Percentiles rank a stretch among this genome's conserved stretches.
phyloP scores from a whole-genome alignment of 2,113 vertebrate genomes.

The Raphicerus campestris region DNA sequence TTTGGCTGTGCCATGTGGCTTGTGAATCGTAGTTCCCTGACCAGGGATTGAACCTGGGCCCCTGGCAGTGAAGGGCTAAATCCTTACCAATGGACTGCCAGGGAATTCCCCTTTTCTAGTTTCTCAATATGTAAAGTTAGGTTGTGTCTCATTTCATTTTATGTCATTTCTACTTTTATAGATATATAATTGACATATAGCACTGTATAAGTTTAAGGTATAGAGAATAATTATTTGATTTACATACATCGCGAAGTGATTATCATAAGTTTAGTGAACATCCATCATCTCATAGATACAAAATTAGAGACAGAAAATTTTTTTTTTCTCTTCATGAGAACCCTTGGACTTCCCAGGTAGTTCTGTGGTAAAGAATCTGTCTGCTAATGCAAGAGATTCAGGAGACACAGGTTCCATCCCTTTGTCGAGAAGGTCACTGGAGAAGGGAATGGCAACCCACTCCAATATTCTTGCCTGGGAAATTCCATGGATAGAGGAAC shows the following conservation, averaged over 20 bases:
- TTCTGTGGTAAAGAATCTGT: background rate
- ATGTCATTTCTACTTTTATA: background rate
- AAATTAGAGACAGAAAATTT: background rate
- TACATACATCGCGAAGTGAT: background rate
- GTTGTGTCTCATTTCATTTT: background rate
- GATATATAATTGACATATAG: background rate
- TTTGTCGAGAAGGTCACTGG: background rate
- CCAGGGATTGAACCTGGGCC: background rate
- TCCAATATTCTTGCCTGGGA: background rate
- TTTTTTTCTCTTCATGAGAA: background rate
- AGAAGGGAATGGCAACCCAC: background rate
- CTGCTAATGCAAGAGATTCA: background rate
- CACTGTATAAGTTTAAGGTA: background rate
- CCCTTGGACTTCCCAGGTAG: background rate
- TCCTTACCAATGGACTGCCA: background rate
- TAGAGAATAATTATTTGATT: background rate
- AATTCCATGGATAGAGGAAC: background rate
- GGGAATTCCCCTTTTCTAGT: background rate
- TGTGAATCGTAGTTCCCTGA: background rate
- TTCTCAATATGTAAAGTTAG: background rate
- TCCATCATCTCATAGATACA: background rate
- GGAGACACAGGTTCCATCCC: background rate
- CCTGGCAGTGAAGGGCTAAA: background rate
- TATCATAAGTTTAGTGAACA: background rate
- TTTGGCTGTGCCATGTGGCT: background rate